Evolutionary conservation across 2,888 invertebrate species (phyloP).

Genomic region (Amphipyra berbera): DNA sequence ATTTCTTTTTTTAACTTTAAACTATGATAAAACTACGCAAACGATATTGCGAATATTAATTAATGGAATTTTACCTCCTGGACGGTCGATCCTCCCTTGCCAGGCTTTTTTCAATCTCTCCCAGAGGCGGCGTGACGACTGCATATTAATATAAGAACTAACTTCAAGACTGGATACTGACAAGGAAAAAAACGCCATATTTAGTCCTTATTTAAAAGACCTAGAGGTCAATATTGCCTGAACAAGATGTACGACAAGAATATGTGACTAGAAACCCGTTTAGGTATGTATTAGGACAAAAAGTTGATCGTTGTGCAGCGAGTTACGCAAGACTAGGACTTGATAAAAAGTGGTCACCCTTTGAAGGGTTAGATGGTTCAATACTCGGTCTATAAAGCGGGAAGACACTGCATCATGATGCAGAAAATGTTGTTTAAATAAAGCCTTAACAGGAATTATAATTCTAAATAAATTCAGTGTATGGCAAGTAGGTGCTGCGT

Average conservation of each 20-base stretch:
- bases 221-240: conserved; percentile 28
- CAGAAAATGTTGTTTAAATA: conserved; percentile 37
- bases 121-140: conserved; percentile 55
- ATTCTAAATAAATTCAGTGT: conserved; percentile 35
- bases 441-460: conserved; percentile 44
- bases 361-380: conserved; percentile 84
- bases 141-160: conserved; percentile 56
- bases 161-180: conserved; percentile 20
- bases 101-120: conserved; percentile 43
- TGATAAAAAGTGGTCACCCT: conserved; percentile 84
- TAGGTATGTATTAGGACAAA: conserved; percentile 76
- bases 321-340: conserved; percentile 85
- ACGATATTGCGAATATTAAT: conserved; percentile 12
- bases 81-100: conserved; percentile 9
- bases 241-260: conserved; percentile 5
- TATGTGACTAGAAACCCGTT: conserved; percentile 67
- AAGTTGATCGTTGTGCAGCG: conserved; percentile 73
- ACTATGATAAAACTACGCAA: not conserved
- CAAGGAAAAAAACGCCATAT: conserved; percentile 2
- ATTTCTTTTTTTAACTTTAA: too few species aligned
- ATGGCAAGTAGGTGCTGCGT: conserved; percentile 12
- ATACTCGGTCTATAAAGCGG: conserved; percentile 72
- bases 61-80: not conserved
- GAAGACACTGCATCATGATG: conserved; percentile 64
- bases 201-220: conserved; percentile 1